Conservation (phyloP, 92 coral and sea anemone species). For the Isaurus tuberculatus region DNA sequence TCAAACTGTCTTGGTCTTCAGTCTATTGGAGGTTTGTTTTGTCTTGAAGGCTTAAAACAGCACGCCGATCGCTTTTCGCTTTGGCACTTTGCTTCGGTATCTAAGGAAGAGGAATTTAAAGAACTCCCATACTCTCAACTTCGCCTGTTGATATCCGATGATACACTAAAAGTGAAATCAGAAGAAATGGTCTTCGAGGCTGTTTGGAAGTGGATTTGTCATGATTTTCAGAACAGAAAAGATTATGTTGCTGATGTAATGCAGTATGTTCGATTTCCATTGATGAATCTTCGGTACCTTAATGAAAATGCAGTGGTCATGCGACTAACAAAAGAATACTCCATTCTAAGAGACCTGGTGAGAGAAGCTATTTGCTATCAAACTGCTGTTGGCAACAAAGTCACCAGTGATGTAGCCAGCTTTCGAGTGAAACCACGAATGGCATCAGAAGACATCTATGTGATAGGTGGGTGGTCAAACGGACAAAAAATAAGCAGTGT, state of each 20-base stretch:
- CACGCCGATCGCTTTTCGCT: constrained; percentile 90
- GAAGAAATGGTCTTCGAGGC: constrained; percentile 94
- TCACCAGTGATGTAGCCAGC: constrained; percentile 69
- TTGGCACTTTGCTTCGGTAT: constrained; percentile 96
- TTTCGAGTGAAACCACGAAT: constrained; percentile 96
- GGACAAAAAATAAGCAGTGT: constrained; percentile 99
- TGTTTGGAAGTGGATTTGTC: constrained; percentile 93
- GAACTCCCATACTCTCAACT: constrained; percentile 86
- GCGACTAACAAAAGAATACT: constrained; percentile 74
- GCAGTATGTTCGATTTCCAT: constrained; percentile 93
- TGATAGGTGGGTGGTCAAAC: constrained; percentile 99
- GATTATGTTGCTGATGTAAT: constrained; percentile 78
- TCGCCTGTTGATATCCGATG: constrained; percentile 78
- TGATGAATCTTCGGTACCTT: constrained; percentile 89
- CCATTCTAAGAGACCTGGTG: constrained; percentile 86
- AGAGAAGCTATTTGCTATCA: constrained; percentile 93
- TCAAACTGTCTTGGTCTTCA: constrained; percentile 94
- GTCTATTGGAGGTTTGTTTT: constrained; percentile 83
- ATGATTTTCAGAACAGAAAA: constrained; percentile 82
- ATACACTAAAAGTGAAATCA: constrained; percentile 91
- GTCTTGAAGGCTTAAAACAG: constrained; percentile 79
- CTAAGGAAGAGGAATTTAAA: constrained; percentile 91
- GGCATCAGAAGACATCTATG: constrained; percentile 99
- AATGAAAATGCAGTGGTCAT: constrained; percentile 71
- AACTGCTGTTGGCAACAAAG: constrained; percentile 66